phyloP scores from a whole-genome alignment of 2,113 vertebrate species.

The Chaetodon auriga region DNA sequence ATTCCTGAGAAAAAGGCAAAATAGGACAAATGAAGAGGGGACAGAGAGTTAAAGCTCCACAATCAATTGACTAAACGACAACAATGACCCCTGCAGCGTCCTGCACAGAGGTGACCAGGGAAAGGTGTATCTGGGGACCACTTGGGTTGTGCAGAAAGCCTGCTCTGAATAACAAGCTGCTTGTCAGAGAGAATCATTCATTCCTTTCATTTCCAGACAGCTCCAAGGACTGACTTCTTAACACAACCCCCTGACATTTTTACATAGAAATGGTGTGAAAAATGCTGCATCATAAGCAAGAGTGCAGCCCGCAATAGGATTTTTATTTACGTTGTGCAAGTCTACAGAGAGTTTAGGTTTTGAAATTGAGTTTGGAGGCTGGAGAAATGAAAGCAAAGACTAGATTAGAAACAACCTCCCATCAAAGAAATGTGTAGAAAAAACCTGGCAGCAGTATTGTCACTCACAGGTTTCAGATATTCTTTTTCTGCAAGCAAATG shows the following conservation, averaged over 20 bases:
- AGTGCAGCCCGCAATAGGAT: neutral
- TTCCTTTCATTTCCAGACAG: conserved; percentile 24
- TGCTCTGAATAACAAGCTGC: conserved; percentile 44
- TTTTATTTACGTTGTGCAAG: conserved; percentile 35
- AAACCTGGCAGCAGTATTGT: conserved; percentile 41
- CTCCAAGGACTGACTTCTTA: neutral
- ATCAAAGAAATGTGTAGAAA: conserved; percentile 42
- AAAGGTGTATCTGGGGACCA: conserved; percentile 14
- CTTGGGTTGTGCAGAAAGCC: conserved; percentile 18
- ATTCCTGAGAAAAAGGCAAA: conserved; percentile 76
- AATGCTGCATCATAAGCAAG: conserved; percentile 2
- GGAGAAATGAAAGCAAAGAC: conserved; percentile 21
- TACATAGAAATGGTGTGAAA: neutral
- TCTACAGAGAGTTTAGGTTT: conserved; percentile 26
- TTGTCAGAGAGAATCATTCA: conserved; percentile 26
- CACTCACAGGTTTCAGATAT: conserved; percentile 27
- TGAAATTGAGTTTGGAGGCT: conserved; percentile 38
- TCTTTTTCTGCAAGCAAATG: neutral
- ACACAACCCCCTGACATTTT: neutral
- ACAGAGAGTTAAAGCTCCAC: conserved; percentile 4
- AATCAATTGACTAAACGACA: conserved; percentile 25
- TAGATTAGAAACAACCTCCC: conserved; percentile 38
- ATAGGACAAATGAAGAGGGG: neutral
- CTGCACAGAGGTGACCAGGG: conserved; percentile 25
- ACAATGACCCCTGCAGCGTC: conserved; percentile 18